Percentiles rank a stretch among this genome's conserved stretches.
Conservation (phyloP, 2,888 invertebrate genomes). For the Micropterix aruncella region DNA sequence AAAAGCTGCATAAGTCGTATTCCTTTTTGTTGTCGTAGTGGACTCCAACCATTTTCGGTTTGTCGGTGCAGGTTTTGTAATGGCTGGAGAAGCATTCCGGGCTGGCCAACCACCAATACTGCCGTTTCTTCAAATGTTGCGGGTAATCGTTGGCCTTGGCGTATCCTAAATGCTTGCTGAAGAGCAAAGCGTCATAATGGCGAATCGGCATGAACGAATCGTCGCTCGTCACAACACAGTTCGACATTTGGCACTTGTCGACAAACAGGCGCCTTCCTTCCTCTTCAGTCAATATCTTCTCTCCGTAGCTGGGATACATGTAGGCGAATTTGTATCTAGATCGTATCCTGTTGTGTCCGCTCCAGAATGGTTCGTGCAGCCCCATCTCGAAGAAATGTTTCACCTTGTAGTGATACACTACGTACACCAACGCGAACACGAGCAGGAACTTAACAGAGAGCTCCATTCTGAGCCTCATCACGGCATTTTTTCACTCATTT, state of each 20-base stretch:
- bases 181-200: conserved; percentile 22
- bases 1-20: background rate
- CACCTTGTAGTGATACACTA: background rate
- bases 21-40: no score
- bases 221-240: conserved; percentile 24
- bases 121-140: no score
- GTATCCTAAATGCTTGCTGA: no score
- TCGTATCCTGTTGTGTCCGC: background rate
- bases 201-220: conserved; percentile 21
- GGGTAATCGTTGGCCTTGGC: no score
- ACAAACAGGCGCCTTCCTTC: background rate
- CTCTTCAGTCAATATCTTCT: background rate
- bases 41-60: no score
- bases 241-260: background rate
- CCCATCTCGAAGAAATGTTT: background rate
- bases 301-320: background rate
- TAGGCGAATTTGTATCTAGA: background rate
- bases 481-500: no score
- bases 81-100: no score
- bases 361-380: background rate
- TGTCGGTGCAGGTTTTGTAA: no score
- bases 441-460: no score
- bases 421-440: no score
- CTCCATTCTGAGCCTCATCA: no score
- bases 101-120: no score